A percentile compares a stretch with the other conserved stretches of the same genome.
phyloP scores from a whole-genome alignment of 2,113 vertebrate genomes.

The Morphnarchus princeps region DNA sequence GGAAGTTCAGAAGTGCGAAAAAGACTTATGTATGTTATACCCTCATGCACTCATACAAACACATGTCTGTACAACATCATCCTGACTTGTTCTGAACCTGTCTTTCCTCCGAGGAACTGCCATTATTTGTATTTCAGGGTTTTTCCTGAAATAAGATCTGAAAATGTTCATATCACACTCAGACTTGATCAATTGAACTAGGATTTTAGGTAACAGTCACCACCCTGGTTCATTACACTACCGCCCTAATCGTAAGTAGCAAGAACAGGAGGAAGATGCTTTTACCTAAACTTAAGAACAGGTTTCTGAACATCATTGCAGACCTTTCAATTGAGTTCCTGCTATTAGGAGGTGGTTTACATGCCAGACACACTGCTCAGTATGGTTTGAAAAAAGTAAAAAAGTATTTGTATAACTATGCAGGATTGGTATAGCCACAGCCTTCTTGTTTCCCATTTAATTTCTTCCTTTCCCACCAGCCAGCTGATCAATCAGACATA shows the following conservation, averaged over 20 bases:
- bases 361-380: background rate
- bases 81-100: background rate
- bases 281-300: background rate
- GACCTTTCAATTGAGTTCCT: background rate
- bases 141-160: background rate
- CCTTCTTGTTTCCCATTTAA: background rate
- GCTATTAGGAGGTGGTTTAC: background rate
- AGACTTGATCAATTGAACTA: background rate
- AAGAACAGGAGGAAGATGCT: background rate
- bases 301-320: background rate
- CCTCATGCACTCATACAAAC: background rate
- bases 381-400: background rate
- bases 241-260: fast-evolving
- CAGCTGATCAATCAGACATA: background rate
- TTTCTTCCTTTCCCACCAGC: background rate
- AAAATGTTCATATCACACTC: background rate
- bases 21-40: background rate
- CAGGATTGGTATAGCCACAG: background rate
- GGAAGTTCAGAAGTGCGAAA: background rate
- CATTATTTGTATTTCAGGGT: background rate
- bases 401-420: background rate
- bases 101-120: background rate
- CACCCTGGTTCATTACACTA: background rate
- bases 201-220: background rate
- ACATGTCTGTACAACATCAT: background rate